Base-by-base conservation (phyloP, 1,140 invertebrate genomes). In the Rhyacophila brunnea region DNA sequence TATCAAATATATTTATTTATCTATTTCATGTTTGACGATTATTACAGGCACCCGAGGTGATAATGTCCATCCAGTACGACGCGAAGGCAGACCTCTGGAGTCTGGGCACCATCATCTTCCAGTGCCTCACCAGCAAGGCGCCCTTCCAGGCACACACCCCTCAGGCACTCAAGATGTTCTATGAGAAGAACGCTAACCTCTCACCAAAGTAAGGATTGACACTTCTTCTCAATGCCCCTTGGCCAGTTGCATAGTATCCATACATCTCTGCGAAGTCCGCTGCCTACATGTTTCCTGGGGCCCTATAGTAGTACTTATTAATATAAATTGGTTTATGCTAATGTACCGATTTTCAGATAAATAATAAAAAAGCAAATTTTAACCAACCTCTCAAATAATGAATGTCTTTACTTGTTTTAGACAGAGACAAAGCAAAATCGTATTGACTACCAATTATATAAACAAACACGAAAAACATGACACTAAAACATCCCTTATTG, bases 11-110 rank as follows among this genome's bases (percentile, higher is more conserved):
- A 1, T 28, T 28, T 44, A 45, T n/a, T n/a, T n/a, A n/a, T n/a
- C n/a, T n/a, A n/a, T n/a, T n/a, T n/a, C n/a, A 4, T 45, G 44
- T n/a, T 18, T 46, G 1, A 1, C 19, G 32, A 18, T 65, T 51
- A 53, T 62, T 74, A 2, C 73, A 92, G 90, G 96, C 96, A 23
- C 96, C 96, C 1, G 96, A 99, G 85, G 97, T 99, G 32, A 99
- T 99, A 66, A 99, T 99, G 96, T 98, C 96, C 1, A 78, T 96
- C 45, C 93, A 98, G 71, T 99, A 99, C 74, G 94, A 98, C 80
- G 95, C 95, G 11, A 99, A 99, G 80, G 98, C 97, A 38, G 97
- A 99, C 80, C 80, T 99, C 53, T 99, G 97, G 97, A 98, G 95
- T 61, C 83, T 99, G 61, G 98, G 98, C 45, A 99, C 97, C 6